Percentiles rank a stretch among this genome's conserved stretches.
Conservation (phyloP, 2,113 vertebrate genomes). For the Cavia porcellus region DNA sequence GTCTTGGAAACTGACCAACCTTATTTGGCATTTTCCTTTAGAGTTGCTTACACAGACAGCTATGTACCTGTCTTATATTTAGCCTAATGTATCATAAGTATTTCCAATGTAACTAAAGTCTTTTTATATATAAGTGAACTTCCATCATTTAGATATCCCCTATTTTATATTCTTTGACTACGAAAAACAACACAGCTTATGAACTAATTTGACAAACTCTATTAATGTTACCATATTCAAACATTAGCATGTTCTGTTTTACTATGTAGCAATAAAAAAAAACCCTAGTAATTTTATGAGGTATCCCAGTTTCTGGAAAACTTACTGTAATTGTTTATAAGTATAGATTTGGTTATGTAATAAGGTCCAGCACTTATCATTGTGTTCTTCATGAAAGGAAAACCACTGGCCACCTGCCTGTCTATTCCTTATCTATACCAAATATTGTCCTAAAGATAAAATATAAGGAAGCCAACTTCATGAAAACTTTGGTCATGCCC, state of each 20-base stretch:
- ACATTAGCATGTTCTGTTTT: neutral
- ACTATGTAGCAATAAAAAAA: neutral
- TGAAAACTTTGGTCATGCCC: neutral
- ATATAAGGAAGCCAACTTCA: neutral
- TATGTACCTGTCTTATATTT: neutral
- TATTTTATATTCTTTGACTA: neutral
- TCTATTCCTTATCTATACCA: neutral
- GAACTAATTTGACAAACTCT: conserved; percentile 12
- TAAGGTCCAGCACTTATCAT: neutral
- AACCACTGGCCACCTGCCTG: fast-evolving
- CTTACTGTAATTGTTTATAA: neutral
- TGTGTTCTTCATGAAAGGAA: neutral
- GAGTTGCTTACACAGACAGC: neutral
- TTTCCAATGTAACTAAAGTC: neutral
- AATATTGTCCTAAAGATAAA: neutral
- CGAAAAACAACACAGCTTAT: neutral
- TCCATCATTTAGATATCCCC: neutral
- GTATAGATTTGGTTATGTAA: neutral
- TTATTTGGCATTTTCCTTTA: neutral
- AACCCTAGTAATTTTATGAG: neutral
- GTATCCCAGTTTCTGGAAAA: neutral
- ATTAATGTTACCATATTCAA: neutral
- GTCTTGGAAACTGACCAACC: neutral
- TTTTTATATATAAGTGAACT: neutral
- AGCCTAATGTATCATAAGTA: neutral